Base-by-base conservation (phyloP, 1,140 invertebrate genomes). In the Drosophila nigrodunni region DNA sequence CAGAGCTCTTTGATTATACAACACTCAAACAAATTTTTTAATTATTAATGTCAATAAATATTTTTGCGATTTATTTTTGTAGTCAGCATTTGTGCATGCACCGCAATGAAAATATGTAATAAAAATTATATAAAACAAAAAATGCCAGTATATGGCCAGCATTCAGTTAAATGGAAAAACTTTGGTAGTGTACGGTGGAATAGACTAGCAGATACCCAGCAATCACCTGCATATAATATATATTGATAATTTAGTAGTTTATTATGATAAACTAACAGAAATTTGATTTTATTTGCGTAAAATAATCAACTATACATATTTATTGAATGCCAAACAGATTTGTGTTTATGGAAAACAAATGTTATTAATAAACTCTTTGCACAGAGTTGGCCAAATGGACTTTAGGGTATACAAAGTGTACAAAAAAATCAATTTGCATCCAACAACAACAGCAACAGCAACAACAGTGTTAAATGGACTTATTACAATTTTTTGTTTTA, bases 1-100 rank as follows among this genome's bases (percentile, higher is more conserved):
- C 37, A 46, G 57, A 60, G 15, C 62, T 58, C 39, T 62, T 47
- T 70, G 43, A 61, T 74, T 62, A 18, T 43, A 62, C 10, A 46
- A 55, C 77, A 80, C 77, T 87, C 79, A 68, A 73, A 65, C 68
- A 83, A 80, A 78, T 78, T 80, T 66, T 78, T 83, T 73, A 80
- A 89, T 88, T 88, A 88, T 88, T 89, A 74, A 83, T 89, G 74
- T 55, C 77, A 88, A 87, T 87, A 88, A 82, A 87, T 82, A 83
- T 82, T 68, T 77, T 78, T 76, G 34, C 59, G 71, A 67, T 71
- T 77, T 58, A 50, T 61, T 69, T 69, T 72, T 82, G 61, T 54
- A 77, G 54, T 71, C 57, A 71, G 68, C 78, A 57, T 67, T 71
- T 77, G 13, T 61, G 54, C 10, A 10, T 55, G 39, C 35, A 37